phyloP scores from a whole-genome alignment of 2,113 vertebrate species.

The Peromyscus leucopus region DNA sequence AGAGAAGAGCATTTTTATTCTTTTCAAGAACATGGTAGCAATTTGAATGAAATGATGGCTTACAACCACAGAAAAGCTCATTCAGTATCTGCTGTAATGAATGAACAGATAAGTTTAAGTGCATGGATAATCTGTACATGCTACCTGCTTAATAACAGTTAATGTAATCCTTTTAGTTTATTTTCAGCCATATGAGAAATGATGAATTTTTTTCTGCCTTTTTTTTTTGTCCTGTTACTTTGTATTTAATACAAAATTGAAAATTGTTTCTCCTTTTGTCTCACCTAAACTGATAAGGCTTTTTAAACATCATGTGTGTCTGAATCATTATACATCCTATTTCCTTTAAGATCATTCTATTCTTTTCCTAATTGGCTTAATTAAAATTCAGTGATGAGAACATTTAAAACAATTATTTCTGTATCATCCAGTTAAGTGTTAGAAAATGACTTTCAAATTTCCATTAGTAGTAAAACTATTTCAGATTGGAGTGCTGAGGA shows the following conservation, averaged over 20 bases:
- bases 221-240: background rate
- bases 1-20: slow-evolving; percentile 26
- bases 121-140: background rate
- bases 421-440: slow-evolving; percentile 4
- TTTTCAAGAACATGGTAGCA: slow-evolving; percentile 44
- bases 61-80: background rate
- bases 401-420: slow-evolving; percentile 35
- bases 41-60: background rate
- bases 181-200: background rate
- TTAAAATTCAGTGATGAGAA: slow-evolving; percentile 43
- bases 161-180: slow-evolving; percentile 6
- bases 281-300: slow-evolving; percentile 15
- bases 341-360: slow-evolving; percentile 37
- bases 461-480: background rate
- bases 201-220: background rate
- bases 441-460: slow-evolving; percentile 49
- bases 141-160: background rate
- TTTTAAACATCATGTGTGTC: slow-evolving; percentile 36
- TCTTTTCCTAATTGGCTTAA: slow-evolving; percentile 41
- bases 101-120: background rate
- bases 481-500: slow-evolving; percentile 1
- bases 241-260: background rate
- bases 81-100: background rate
- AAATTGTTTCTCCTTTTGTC: background rate
- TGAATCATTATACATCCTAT: slow-evolving; percentile 28